A percentile compares a stretch with the other conserved stretches of the same genome.
These are phyloP conservation scores for Lepus americanus DNA, from an alignment of 2,113 vertebrate species.

Conservation along the genomic window DNA sequence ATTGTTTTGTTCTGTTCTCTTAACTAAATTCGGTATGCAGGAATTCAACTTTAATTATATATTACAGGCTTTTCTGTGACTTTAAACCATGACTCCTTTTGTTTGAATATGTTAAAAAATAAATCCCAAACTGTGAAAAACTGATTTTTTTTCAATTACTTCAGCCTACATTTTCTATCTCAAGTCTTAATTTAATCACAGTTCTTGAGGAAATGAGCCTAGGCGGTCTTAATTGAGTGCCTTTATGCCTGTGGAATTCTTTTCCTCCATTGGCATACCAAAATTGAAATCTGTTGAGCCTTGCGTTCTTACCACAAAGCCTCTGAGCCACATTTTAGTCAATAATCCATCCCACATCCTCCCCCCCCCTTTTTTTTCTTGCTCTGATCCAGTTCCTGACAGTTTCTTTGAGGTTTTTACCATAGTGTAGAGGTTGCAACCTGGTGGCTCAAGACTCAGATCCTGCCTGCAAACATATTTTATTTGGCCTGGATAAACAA, in stretches of 20 bases:
- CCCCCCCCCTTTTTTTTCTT: not conserved
- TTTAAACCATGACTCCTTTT: conserved; percentile 71
- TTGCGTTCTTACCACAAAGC: conserved; percentile 29
- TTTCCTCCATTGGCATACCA: conserved; percentile 51
- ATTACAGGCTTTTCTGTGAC: conserved; percentile 48
- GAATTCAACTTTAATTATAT: conserved; percentile 66
- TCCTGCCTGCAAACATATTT: conserved; percentile 15
- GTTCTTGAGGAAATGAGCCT: conserved; percentile 72
- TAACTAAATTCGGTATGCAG: conserved; percentile 57
- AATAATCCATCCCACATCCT: conserved; percentile 10
- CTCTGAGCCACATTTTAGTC: conserved; percentile 42
- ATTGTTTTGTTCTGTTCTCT: conserved; percentile 62
- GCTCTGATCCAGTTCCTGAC: not conserved
- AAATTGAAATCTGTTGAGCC: conserved; percentile 74
- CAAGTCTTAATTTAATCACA: conserved; percentile 77
- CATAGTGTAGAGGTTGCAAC: not conserved
- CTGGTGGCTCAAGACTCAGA: not conserved
- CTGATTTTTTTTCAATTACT: conserved; percentile 73
- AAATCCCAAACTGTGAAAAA: conserved; percentile 71
- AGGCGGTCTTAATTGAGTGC: conserved; percentile 65
- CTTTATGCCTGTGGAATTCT: conserved; percentile 56
- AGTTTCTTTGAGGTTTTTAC: not conserved
- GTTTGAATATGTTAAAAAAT: conserved; percentile 71
- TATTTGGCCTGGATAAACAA: not conserved
- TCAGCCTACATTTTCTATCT: conserved; percentile 56